These are phyloP conservation scores for Aurelia sp. DNA, from an alignment of 30 jellyfish, hydroid and myxozoan species.

Conservation along the genomic window DNA sequence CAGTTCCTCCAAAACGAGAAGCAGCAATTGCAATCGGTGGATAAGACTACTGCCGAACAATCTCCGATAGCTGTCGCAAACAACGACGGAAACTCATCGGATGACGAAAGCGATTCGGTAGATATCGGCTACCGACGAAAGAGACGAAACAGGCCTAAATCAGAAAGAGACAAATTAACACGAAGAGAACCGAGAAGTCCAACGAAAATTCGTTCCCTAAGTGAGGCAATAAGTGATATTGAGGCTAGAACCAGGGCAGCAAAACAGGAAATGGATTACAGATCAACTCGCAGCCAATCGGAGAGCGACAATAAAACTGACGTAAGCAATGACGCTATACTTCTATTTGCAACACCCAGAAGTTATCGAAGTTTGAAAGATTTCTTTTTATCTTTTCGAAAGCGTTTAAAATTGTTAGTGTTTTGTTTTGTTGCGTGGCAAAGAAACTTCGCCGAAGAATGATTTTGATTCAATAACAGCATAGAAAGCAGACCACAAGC, in stretches of 20 bases:
- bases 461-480: too few species aligned
- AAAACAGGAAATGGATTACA: constrained; percentile 32
- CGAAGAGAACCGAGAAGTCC: constrained; percentile 14
- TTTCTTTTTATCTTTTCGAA: too few species aligned
- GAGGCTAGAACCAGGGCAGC: constrained; percentile 63
- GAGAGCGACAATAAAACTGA: not conserved
- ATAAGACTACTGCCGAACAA: not conserved
- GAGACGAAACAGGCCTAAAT: constrained; percentile 14
- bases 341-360: too few species aligned
- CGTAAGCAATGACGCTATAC: too few species aligned
- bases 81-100: constrained; percentile 33
- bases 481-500: too few species aligned
- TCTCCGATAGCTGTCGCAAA: not conserved
- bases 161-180: constrained; percentile 15
- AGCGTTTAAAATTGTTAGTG: too few species aligned
- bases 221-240: constrained; percentile 56
- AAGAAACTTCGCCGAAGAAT: too few species aligned
- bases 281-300: constrained; percentile 8
- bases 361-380: too few species aligned
- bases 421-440: too few species aligned
- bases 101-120: constrained; percentile 55
- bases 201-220: constrained; percentile 29
- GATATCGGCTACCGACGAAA: constrained; percentile 37
- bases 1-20: not conserved
- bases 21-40: not conserved